Percentiles rank a stretch among this genome's conserved stretches.
Evolutionary conservation across 2,797 vertebrate genomes (phyloP).

Genomic region (Xenopus petersii): DNA sequence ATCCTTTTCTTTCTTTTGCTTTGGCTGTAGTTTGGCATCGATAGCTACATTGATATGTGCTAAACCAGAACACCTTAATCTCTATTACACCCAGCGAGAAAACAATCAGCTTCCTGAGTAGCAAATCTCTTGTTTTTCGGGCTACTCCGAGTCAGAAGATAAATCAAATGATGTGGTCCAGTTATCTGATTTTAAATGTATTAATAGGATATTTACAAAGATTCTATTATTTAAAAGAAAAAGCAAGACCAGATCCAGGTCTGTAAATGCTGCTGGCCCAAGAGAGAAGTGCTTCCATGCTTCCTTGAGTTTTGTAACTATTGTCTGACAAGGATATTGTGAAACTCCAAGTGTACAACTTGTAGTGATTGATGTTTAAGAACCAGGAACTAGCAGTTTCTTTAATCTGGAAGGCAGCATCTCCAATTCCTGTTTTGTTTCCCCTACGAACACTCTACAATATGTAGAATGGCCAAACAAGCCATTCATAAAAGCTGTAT

Average conservation of each 20-base stretch:
- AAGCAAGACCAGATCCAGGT: background rate
- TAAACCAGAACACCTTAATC: background rate
- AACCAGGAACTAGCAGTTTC: constrained; percentile 18
- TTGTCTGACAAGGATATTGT: constrained; percentile 31
- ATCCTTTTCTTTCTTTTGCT: constrained; percentile 12
- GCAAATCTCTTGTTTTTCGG: background rate
- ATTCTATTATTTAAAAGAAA: background rate
- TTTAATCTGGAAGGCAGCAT: constrained; percentile 29
- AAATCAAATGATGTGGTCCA: background rate
- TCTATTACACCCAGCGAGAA: background rate
- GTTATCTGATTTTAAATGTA: no score
- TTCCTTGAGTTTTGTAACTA: constrained; percentile 1
- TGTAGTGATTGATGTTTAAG: constrained; percentile 23
- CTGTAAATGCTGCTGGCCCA: background rate
- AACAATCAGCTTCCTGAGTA: background rate
- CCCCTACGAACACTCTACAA: constrained; percentile 16
- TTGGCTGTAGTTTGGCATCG: background rate
- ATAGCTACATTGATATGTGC: background rate
- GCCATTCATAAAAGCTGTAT: constrained; percentile 12
- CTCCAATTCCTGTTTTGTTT: constrained; percentile 36
- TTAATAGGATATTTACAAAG: background rate
- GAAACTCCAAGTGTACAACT: constrained; percentile 30
- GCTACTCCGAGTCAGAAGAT: background rate
- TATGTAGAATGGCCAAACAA: background rate
- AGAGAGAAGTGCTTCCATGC: constrained; percentile 1